Evolutionary conservation across 2,888 invertebrate genomes (phyloP).

Genomic region (Masnerella sp.): DNA sequence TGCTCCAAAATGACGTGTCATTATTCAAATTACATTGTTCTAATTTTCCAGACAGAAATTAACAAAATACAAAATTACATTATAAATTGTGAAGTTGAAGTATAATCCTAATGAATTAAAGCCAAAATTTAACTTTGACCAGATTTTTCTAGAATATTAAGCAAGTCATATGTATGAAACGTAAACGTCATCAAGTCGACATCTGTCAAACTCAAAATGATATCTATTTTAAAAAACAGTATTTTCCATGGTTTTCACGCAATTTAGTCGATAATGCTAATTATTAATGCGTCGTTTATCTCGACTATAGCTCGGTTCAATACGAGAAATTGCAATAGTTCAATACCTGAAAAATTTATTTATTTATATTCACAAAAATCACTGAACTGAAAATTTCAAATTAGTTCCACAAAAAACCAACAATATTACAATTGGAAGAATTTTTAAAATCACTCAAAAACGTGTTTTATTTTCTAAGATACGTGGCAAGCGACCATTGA

Average conservation of each 20-base stretch:
- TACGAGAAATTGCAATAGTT: no score
- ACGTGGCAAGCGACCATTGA: slow-evolving; percentile 29
- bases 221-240: not conserved
- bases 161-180: not conserved
- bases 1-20: no score
- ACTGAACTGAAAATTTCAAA: no score
- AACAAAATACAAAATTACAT: no score
- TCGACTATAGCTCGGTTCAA: slow-evolving; percentile 7
- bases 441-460: not conserved
- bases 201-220: not conserved
- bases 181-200: not conserved
- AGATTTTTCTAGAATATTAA: not conserved
- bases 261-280: slow-evolving; percentile 27
- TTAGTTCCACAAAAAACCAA: not conserved
- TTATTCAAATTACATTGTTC: no score
- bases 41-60: no score
- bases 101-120: no score
- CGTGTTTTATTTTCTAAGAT: not conserved
- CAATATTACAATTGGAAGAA: no score
- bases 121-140: not conserved
- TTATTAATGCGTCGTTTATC: slow-evolving; percentile 18
- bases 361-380: no score
- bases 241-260: not conserved
- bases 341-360: no score
- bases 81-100: no score